phyloP scores from a whole-genome alignment of 1,140 invertebrate genomes.

The Geopemphigus sp. region DNA sequence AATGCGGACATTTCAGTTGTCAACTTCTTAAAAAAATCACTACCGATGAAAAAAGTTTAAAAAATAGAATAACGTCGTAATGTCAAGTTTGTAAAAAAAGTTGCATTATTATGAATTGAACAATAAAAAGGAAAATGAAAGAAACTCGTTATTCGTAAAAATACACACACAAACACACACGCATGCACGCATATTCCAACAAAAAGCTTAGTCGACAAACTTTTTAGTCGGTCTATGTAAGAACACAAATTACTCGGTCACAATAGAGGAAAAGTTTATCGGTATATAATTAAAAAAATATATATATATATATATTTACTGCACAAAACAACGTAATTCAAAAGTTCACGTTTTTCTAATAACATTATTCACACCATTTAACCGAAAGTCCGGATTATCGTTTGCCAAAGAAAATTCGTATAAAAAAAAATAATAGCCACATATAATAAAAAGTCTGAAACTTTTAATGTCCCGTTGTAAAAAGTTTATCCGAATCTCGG shows the following conservation, averaged over 20 bases:
- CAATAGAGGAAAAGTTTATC: slow-evolving; percentile 13
- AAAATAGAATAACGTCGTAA: background rate
- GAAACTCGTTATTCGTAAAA: slow-evolving; percentile 2
- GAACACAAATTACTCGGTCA: slow-evolving; percentile 14
- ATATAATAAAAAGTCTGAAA: slow-evolving; percentile 9
- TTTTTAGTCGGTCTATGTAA: slow-evolving; percentile 2
- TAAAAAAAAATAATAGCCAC: background rate
- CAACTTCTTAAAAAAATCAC: background rate
- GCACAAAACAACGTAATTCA: slow-evolving; percentile 1
- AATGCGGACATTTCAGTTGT: background rate
- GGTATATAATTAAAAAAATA: slow-evolving; percentile 10
- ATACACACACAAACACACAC: too few relatives aligned
- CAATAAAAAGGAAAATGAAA: background rate
- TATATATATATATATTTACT: background rate
- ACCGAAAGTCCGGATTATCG: slow-evolving; percentile 14
- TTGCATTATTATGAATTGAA: background rate
- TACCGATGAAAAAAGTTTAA: too few relatives aligned
- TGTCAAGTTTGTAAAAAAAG: background rate
- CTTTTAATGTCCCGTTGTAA: slow-evolving; percentile 29
- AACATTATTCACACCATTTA: slow-evolving; percentile 33
- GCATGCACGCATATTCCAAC: too few relatives aligned
- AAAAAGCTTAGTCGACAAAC: slow-evolving; percentile 19
- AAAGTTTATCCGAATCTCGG: background rate
- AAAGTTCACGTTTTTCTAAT: slow-evolving; percentile 13
- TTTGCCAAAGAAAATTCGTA: background rate